Evolutionary conservation across 2,888 invertebrate species (phyloP), one percentile per base, ranked within the genome.

Genomic region (Tromatobia lineatoria): DNA sequence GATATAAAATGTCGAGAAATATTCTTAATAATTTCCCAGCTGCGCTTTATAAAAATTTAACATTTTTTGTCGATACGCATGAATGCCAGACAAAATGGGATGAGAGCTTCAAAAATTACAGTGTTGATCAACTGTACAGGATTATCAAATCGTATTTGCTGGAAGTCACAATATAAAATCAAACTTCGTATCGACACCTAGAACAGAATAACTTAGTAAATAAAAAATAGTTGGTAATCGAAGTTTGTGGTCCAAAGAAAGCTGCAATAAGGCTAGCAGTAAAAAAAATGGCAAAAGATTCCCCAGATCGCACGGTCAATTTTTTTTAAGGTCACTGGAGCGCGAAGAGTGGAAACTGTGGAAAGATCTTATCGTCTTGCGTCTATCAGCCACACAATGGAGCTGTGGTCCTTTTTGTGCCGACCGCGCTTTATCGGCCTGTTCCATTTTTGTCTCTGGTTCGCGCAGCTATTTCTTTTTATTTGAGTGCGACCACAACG

Each of bases 381-480:
- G 52, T 54, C 52, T 66, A 52, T 66, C 67, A 50, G 67, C 29
- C 52, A 50, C 66, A 52, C 66, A 76, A 76, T 52, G 23, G 38
- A 66, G 38, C 38, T 64, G 25, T 42, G 34, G 25, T 7, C 23
- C 25, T 66, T 54, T 76, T 66, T 38, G 6, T 45, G n/a, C 45
- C 20, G 18, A n/a, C 15, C 20, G 18, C 20, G 11, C 47, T 25
- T 45, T 23, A 18, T 69, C 18, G 20, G 2, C 52, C 45, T 4
- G 45, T 34, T 18, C 47, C 18, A 59, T 61, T 61, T 45, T 29
- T 61, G 47, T 74, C 23, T 34, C 69, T 42, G 20, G 18, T 50
- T n/a, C 73, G 29, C 47, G 8, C 13, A n/a, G 18, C 50, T 18
- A 64, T 50, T 54, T 64, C 47, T 74, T 59, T 73, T 42, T 38